Evolutionary conservation across 2,113 vertebrate species (phyloP), one percentile per base, ranked within the genome.

Genomic region (Ascaphus truei): DNA sequence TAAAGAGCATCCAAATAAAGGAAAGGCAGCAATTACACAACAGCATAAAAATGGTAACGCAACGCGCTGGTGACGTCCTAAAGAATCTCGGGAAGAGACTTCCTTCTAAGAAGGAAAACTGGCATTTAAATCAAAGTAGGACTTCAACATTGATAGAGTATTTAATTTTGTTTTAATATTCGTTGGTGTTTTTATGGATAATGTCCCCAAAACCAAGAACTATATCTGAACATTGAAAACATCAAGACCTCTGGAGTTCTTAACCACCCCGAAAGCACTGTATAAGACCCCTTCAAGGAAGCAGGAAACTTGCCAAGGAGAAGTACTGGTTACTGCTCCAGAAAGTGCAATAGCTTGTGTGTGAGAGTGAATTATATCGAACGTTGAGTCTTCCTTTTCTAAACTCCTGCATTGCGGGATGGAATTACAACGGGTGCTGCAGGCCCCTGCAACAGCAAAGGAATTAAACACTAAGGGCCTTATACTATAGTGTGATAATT

Each of bases 301-400:
- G 85, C 83, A 79, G 79, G 83, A 85, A 80, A 84, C 55, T 73
- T 78, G 55, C 66, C 47, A 5, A 73, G 87, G 90, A 91, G 86
- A 85, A 90, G 81, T 85, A 85, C 88, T 84, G 82, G 86, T 83
- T 85, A 85, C 77, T 72, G 85, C 82, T 89, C 83, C 84, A 75
- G 77, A 66, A 86, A 69, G 92, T 95, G 92, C 89, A 88, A 93
- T 93, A 92, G 89, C 83, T 87, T 92, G 76, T 88, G 71, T 82
- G 81, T 85, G 83, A 86, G 84, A 85, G 62, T 78, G 56, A 85
- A 75, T 81, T 79, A 76, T 81, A 79, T 71, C 85, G 77, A 85
- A 79, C 83, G 72, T 76, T 62, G 56, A 73, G 18, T 43, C 74
- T 75, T 85, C 73, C 61, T 82, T 80, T 82, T 83, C 84, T 77